These are phyloP conservation scores for Cheilosia impressa DNA, from an alignment of 2,888 invertebrate genomes.

Conservation along the genomic window DNA sequence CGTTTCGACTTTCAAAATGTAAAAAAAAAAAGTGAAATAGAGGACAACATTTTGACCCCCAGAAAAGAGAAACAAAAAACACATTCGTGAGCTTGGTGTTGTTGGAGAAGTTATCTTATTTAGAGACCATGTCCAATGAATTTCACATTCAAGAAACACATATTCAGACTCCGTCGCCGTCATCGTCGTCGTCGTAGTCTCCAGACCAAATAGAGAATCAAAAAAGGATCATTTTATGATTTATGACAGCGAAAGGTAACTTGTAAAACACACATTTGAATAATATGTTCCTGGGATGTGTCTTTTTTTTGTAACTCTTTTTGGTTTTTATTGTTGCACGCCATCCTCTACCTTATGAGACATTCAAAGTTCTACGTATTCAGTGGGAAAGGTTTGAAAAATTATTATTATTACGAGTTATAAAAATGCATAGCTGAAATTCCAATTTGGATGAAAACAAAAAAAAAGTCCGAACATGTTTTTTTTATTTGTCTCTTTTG, in stretches of 20 bases:
- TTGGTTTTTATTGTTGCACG: slow-evolving; percentile 37
- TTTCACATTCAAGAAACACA: slow-evolving; percentile 52
- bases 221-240: slow-evolving; percentile 70
- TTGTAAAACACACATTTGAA: slow-evolving; percentile 73
- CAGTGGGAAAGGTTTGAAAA: slow-evolving; percentile 39
- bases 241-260: slow-evolving; percentile 72
- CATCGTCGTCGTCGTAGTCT: slow-evolving; percentile 18
- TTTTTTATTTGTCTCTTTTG: slow-evolving; percentile 41
- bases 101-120: slow-evolving; percentile 59
- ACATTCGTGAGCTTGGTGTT: slow-evolving; percentile 50
- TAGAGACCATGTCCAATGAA: slow-evolving; percentile 64
- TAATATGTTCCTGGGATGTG: slow-evolving; percentile 58
- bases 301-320: slow-evolving; percentile 31
- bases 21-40: slow-evolving; percentile 24
- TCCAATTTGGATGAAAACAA: slow-evolving; percentile 57
- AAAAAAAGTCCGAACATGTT: slow-evolving; percentile 16
- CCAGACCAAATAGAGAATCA: slow-evolving; percentile 60
- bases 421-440: slow-evolving; percentile 66
- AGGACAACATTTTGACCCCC: slow-evolving; percentile 44
- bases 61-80: slow-evolving; percentile 16
- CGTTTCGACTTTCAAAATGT: slow-evolving; percentile 41
- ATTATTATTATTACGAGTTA: slow-evolving; percentile 64
- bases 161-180: slow-evolving; percentile 43
- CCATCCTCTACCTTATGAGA: slow-evolving; percentile 41
- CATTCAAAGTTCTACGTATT: slow-evolving; percentile 55